Percentiles rank a stretch among this genome's conserved stretches.
Evolutionary conservation across 1,140 invertebrate species (phyloP).

Genomic region (Trinorchestia longiramus): DNA sequence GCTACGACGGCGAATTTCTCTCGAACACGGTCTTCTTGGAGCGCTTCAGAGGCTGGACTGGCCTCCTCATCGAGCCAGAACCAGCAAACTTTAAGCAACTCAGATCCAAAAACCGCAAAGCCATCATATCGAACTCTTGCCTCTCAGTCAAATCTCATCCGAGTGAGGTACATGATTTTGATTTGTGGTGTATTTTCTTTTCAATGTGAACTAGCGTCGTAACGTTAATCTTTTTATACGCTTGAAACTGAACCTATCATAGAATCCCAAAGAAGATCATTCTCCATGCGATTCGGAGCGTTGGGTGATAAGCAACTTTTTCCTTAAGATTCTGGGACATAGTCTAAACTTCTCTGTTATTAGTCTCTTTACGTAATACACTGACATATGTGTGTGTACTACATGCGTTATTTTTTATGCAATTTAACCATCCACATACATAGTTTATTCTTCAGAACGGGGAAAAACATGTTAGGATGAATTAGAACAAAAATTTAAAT

Average conservation of each 20-base stretch:
- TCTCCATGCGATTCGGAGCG: not conserved
- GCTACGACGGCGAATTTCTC: constrained; percentile 62
- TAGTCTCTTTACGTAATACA: too few relatives aligned
- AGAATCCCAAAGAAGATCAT: not conserved
- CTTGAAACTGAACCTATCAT: not conserved
- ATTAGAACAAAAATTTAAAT: not conserved
- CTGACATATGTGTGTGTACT: too few relatives aligned
- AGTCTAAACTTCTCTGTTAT: too few relatives aligned
- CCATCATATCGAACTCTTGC: constrained; percentile 23
- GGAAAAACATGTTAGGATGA: not conserved
- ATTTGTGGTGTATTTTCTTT: not conserved
- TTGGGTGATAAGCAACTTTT: not conserved
- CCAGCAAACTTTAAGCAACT: constrained; percentile 57
- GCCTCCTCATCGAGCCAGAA: constrained; percentile 59
- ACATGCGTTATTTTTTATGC: not conserved
- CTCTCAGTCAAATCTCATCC: constrained; percentile 9
- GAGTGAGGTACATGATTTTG: not conserved
- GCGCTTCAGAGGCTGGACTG: constrained; percentile 57
- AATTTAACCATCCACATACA: not conserved
- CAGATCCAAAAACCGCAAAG: constrained; percentile 57
- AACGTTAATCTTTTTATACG: not conserved
- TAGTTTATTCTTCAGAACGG: not conserved
- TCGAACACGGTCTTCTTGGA: constrained; percentile 64
- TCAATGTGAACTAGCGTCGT: not conserved
- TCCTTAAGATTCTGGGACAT: too few relatives aligned